Evolutionary conservation across 2,113 vertebrate species (phyloP).

Genomic region (Papio anubis): DNA sequence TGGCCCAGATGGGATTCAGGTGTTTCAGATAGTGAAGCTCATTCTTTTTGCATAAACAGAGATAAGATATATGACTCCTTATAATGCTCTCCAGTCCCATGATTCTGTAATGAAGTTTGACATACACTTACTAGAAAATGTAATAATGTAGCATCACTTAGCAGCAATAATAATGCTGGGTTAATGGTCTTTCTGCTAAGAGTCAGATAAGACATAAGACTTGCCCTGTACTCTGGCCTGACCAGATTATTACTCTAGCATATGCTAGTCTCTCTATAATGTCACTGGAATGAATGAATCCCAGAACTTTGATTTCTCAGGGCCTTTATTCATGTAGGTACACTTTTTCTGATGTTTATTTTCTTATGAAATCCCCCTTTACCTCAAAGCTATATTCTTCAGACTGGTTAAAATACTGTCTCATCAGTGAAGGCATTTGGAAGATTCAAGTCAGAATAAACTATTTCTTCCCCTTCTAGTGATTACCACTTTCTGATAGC

Average conservation of each 20-base stretch:
- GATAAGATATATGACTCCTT: constrained; percentile 62
- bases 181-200: constrained; percentile 39
- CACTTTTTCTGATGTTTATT: not conserved
- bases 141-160: constrained; percentile 41
- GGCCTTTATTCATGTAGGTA: not conserved
- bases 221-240: not conserved
- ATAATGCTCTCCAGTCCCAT: not conserved
- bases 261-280: not conserved
- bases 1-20: constrained; percentile 46
- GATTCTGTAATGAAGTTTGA: constrained; percentile 46
- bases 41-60: constrained; percentile 37
- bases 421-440: not conserved
- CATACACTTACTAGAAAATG: constrained; percentile 39
- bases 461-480: not conserved
- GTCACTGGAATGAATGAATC: not conserved
- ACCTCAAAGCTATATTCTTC: not conserved
- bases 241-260: not conserved
- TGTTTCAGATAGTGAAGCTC: constrained; percentile 51
- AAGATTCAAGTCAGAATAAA: not conserved
- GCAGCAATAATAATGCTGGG: constrained; percentile 23
- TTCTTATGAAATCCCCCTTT: not conserved
- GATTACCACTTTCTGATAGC: not conserved
- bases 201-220: constrained; percentile 32
- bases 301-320: not conserved
- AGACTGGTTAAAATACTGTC: not conserved